phyloP scores from a whole-genome alignment of 2,888 invertebrate genomes.

The Ecliptopera silaceata region DNA sequence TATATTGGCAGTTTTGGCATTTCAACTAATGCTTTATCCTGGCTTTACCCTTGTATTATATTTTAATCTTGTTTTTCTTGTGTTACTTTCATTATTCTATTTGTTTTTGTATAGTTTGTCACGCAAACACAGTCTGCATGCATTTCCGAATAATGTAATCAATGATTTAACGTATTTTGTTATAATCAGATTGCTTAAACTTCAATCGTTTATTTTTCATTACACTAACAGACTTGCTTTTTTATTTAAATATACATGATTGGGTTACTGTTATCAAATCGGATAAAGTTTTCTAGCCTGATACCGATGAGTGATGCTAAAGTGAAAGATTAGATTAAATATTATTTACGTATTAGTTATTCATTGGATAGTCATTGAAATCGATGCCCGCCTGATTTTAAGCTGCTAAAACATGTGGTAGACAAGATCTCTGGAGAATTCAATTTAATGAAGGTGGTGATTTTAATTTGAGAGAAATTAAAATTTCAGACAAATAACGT shows the following conservation, averaged over 20 bases:
- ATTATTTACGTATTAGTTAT: background rate
- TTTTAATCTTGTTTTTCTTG: background rate
- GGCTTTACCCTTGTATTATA: background rate
- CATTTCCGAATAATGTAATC: background rate
- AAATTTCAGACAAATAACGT: background rate
- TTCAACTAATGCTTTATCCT: constrained; percentile 14
- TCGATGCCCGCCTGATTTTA: too few relatives aligned
- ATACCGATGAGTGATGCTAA: constrained; percentile 23
- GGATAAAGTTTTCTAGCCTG: constrained; percentile 23
- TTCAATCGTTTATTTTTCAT: background rate
- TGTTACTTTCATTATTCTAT: too few relatives aligned
- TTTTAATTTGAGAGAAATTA: background rate
- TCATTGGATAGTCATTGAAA: too few relatives aligned
- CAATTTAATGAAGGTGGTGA: too few relatives aligned
- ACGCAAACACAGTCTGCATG: too few relatives aligned
- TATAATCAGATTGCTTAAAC: background rate
- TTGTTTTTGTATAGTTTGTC: too few relatives aligned
- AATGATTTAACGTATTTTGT: background rate
- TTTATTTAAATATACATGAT: constrained; percentile 4
- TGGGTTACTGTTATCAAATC: constrained; percentile 24
- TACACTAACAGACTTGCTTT: constrained; percentile 13
- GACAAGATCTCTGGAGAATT: too few relatives aligned
- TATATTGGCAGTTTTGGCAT: background rate
- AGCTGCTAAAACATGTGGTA: too few relatives aligned
- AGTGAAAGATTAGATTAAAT: constrained; percentile 34